Evolutionary conservation across 1,140 invertebrate species (phyloP).

Genomic region (Hormaphis cornu): DNA sequence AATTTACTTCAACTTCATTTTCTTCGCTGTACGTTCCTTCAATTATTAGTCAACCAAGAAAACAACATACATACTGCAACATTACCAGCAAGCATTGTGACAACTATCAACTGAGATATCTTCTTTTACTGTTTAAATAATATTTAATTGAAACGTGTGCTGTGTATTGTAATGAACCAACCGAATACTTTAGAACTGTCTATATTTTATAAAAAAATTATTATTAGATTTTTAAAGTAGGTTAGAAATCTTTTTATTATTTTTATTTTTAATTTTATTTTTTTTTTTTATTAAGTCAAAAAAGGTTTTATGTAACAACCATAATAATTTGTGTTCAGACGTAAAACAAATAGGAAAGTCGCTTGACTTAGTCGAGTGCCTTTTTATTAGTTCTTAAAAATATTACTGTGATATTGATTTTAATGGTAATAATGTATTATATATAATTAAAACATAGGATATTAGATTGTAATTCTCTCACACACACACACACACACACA

Average conservation of each 20-base stretch:
- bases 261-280: too few relatives aligned
- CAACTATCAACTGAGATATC: slow-evolving; percentile 28
- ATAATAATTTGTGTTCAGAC: slow-evolving; percentile 31
- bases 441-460: slow-evolving; percentile 11
- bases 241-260: slow-evolving; percentile 15
- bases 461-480: neutral
- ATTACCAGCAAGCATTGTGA: slow-evolving; percentile 32
- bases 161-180: slow-evolving; percentile 32
- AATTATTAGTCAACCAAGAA: slow-evolving; percentile 12
- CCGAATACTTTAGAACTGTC: slow-evolving; percentile 32
- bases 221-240: slow-evolving; percentile 32
- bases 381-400: slow-evolving; percentile 29
- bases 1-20: neutral
- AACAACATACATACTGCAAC: slow-evolving; percentile 28
- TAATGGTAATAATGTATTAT: slow-evolving; percentile 31
- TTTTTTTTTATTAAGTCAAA: slow-evolving; percentile 10
- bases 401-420: slow-evolving; percentile 33
- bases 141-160: slow-evolving; percentile 33
- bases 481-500: neutral
- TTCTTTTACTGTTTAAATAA: slow-evolving; percentile 31
- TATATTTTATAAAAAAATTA: slow-evolving; percentile 31
- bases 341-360: slow-evolving; percentile 25
- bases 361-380: slow-evolving; percentile 24
- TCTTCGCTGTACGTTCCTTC: slow-evolving; percentile 28
- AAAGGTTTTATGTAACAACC: slow-evolving; percentile 29